Conservation (phyloP, 2,113 vertebrate genomes). For the Syngnathus scovelli region DNA sequence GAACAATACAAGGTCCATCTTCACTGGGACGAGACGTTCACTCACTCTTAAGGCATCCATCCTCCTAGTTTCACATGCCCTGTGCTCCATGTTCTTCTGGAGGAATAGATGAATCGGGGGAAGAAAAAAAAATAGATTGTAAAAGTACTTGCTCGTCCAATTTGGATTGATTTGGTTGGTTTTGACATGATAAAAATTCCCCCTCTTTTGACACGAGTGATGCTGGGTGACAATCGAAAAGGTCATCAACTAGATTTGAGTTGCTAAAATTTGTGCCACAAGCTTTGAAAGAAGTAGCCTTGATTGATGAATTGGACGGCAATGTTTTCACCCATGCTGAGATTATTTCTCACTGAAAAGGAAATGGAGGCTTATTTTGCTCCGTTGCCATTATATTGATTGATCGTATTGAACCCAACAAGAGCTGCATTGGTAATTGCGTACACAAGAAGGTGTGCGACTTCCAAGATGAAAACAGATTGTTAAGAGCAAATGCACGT, state of each 20-base stretch:
- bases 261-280: neutral
- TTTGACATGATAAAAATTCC: neutral
- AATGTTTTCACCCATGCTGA: neutral
- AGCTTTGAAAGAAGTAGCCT: neutral
- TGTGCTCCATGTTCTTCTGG: no score
- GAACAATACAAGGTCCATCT: neutral
- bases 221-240: neutral
- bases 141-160: neutral
- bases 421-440: neutral
- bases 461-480: neutral
- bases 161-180: neutral
- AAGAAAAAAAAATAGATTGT: no score
- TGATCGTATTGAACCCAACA: neutral
- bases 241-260: neutral
- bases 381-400: neutral
- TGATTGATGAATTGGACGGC: neutral
- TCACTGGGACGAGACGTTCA: neutral
- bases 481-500: neutral
- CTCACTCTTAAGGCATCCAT: no score
- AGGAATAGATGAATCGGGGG: no score
- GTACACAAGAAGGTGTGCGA: neutral
- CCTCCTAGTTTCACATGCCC: no score
- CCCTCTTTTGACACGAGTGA: neutral
- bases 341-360: neutral
- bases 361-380: neutral